Evolutionary conservation across 2,113 vertebrate species (phyloP), one percentile per base, ranked within the genome.

Genomic region (Chloropsis hardwickii): DNA sequence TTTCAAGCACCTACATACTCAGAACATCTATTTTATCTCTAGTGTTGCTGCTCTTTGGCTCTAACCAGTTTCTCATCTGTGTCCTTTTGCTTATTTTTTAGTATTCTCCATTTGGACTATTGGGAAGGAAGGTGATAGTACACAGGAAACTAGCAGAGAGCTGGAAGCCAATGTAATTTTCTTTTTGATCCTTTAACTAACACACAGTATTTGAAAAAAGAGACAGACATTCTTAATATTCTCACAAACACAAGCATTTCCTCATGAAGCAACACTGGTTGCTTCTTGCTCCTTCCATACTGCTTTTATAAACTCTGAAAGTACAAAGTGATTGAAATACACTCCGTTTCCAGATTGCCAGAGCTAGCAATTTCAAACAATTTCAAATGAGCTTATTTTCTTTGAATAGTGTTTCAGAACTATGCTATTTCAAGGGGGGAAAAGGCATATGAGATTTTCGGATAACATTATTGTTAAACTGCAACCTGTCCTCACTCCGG

Each of bases 221-320:
- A 90, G 57, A 61, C 88, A 92, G 90, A 42, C 71, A 93, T 90
- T 85, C 78, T 95, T 90, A 94, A 69, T 92, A 81, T 73, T 88
- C 76, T 92, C 80, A 86, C 92, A 88, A 95, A 93, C 67, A 81
- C 71, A 97, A 93, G 76, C 51, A 92, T 93, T 96, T 96, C 82
- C 76, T 95, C 58, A 62, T 70, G 82, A 83, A 97, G 92, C 25
- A 93, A 53, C 47, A 62, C 27, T 80, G 33, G 64, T 92, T 86
- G 12, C 56, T 86, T 83, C 86, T 88, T 96, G 60, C 65, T 93
- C 64, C 61, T 93, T 90, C 60, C 90, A 86, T 66, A 86, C 47
- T 44, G 42, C 58, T 92, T 94, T 90, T 73, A 77, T 88, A 90
- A 94, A 90, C 51, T 86, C 56, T 77, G 72, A 50, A 88, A 90